phyloP scores from a whole-genome alignment of 2,888 invertebrate genomes.

The Campopleginae sp. region DNA sequence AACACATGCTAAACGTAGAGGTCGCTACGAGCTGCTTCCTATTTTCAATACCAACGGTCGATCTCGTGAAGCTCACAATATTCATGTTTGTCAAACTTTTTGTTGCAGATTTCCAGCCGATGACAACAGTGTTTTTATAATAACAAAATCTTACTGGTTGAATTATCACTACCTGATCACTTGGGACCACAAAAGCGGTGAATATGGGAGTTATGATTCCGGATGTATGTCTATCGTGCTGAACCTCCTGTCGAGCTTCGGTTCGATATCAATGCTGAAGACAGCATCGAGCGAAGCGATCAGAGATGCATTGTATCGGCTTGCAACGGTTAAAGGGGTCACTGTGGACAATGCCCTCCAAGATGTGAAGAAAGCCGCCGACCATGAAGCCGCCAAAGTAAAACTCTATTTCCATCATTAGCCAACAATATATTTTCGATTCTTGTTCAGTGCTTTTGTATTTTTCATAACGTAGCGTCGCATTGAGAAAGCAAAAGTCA shows the following conservation, averaged over 20 bases:
- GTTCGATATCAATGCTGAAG: conserved; percentile 87
- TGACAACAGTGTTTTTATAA: conserved; percentile 90
- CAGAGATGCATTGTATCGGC: conserved; percentile 87
- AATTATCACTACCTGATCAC: conserved; percentile 92
- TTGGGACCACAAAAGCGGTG: conserved; percentile 93
- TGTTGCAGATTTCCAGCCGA: conserved; percentile 88
- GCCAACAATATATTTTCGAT: conserved; percentile 22
- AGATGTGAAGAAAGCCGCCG: conserved; percentile 73
- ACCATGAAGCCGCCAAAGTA: conserved; percentile 70
- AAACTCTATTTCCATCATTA: conserved; percentile 74
- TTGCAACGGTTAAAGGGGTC: conserved; percentile 81
- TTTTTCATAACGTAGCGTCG: not conserved
- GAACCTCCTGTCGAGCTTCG: conserved; percentile 89
- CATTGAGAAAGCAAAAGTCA: conserved; percentile 29
- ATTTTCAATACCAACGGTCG: not conserved
- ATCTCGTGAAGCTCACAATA: not conserved
- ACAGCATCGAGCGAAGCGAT: conserved; percentile 88
- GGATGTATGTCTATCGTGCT: conserved; percentile 90
- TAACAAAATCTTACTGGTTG: conserved; percentile 91
- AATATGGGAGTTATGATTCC: conserved; percentile 90
- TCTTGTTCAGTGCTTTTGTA: not conserved
- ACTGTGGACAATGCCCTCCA: conserved; percentile 76
- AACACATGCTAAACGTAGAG: conserved; percentile 22
- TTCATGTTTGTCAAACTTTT: conserved; percentile 10
- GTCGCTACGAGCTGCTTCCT: conserved; percentile 15